These are phyloP conservation scores for Acanthosepion pharaonis DNA, from an alignment of 2,888 invertebrate genomes.

Conservation along the genomic window DNA sequence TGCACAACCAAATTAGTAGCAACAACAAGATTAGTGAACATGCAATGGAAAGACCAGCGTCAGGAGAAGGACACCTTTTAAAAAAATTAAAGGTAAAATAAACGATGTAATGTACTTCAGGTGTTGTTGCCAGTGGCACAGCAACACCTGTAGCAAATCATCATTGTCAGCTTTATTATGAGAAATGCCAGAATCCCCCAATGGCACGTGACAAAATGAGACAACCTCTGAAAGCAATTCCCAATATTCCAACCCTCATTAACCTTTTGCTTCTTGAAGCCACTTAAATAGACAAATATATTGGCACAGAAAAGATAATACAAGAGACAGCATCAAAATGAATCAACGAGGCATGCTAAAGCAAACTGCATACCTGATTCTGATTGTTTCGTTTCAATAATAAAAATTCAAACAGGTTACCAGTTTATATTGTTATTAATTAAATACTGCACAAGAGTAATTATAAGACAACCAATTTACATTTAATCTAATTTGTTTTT, in stretches of 20 bases:
- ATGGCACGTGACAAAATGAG: not conserved
- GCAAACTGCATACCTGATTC: not conserved
- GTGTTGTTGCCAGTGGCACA: not conserved
- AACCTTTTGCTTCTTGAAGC: not conserved
- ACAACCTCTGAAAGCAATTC: not conserved
- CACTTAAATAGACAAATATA: not conserved
- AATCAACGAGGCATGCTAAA: not conserved
- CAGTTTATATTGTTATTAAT: no score
- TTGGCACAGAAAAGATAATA: not conserved
- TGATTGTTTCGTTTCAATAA: not conserved
- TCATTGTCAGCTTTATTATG: not conserved
- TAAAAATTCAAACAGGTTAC: no score
- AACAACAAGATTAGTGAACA: constrained; percentile 49
- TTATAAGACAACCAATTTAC: not conserved
- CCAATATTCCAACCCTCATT: not conserved
- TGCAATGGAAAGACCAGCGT: constrained; percentile 42
- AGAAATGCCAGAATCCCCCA: not conserved
- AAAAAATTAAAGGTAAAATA: constrained; percentile 43
- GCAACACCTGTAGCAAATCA: not conserved
- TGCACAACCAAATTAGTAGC: constrained; percentile 54
- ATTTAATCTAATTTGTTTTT: not conserved
- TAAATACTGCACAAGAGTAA: not conserved
- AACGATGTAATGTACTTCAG: constrained; percentile 35
- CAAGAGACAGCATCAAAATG: no score
- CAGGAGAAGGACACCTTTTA: constrained; percentile 34